Percentiles rank a stretch among this genome's conserved stretches.
These are phyloP conservation scores for Pao palembangensis DNA, from an alignment of 2,113 vertebrate genomes.

Conservation along the genomic window DNA sequence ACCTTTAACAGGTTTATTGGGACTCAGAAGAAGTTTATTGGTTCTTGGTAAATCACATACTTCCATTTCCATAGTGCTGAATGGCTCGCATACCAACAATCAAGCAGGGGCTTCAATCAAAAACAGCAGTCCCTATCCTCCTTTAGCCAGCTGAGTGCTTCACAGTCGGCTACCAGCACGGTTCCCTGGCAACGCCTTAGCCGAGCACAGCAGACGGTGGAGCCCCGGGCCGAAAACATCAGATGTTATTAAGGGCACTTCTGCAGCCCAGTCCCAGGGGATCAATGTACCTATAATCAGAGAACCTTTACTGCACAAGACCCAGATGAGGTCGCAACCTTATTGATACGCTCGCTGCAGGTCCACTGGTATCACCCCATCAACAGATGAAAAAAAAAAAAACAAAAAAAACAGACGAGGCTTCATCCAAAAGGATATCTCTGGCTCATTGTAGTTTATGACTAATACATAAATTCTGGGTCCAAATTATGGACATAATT, in stretches of 20 bases:
- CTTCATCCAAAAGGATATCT: constrained; percentile 4
- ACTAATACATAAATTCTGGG: too few relatives aligned
- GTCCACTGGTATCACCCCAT: constrained; percentile 19
- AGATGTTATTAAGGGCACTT: constrained; percentile 69
- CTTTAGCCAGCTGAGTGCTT: constrained; percentile 53
- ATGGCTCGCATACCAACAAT: constrained; percentile 33
- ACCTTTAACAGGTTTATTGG: constrained; percentile 33
- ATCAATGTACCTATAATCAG: constrained; percentile 63
- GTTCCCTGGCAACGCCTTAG: constrained; percentile 69
- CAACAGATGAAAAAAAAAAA: background rate
- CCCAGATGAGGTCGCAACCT: constrained; percentile 49
- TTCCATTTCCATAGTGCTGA: constrained; percentile 58
- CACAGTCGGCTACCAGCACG: constrained; percentile 47
- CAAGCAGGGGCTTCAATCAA: constrained; percentile 42
- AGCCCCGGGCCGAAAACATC: constrained; percentile 64
- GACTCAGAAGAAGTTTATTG: constrained; percentile 45
- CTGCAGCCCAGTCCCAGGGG: constrained; percentile 45
- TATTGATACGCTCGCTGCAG: constrained; percentile 48
- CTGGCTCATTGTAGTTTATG: background rate
- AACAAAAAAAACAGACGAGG: background rate
- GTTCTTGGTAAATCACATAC: constrained; percentile 45
- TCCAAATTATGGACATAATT: too few relatives aligned
- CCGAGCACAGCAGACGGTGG: constrained; percentile 31
- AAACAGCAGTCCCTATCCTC: constrained; percentile 54
- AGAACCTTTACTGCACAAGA: constrained; percentile 43